Percentiles rank a stretch among this genome's conserved stretches.
These are phyloP conservation scores for Tinea semifulvella DNA, from an alignment of 2,888 invertebrate species.

Conservation along the genomic window DNA sequence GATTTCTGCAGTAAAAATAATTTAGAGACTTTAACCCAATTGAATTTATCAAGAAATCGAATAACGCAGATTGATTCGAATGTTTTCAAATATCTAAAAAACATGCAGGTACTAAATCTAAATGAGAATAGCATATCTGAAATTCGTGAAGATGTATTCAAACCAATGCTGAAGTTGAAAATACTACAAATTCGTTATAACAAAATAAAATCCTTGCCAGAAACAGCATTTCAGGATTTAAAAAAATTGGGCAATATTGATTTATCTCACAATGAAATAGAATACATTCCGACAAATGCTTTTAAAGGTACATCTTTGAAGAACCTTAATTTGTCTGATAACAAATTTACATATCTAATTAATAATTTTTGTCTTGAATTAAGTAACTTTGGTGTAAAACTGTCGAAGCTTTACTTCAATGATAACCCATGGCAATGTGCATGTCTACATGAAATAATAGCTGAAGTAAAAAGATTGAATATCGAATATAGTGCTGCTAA, in stretches of 20 bases:
- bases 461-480: slow-evolving; percentile 35
- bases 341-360: slow-evolving; percentile 41
- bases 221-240: slow-evolving; percentile 35
- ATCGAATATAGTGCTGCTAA: slow-evolving; percentile 35
- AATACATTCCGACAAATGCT: slow-evolving; percentile 35
- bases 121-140: slow-evolving; percentile 34
- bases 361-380: slow-evolving; percentile 47
- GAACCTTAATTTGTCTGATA: slow-evolving; percentile 40
- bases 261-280: slow-evolving; percentile 39
- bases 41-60: slow-evolving; percentile 37
- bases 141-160: slow-evolving; percentile 34
- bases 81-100: slow-evolving; percentile 30
- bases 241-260: slow-evolving; percentile 33
- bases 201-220: slow-evolving; percentile 33
- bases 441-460: slow-evolving; percentile 38
- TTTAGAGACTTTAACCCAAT: slow-evolving; percentile 34
- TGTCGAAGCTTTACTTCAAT: slow-evolving; percentile 42
- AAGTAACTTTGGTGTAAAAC: slow-evolving; percentile 34
- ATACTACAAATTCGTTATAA: slow-evolving; percentile 37
- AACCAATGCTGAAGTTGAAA: slow-evolving; percentile 34
- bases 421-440: slow-evolving; percentile 56
- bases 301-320: slow-evolving; percentile 38
- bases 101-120: slow-evolving; percentile 38
- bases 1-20: slow-evolving; percentile 31
- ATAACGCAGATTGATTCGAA: slow-evolving; percentile 29